phyloP scores from a whole-genome alignment of 2,888 invertebrate genomes.

The Drosophila affinis region DNA sequence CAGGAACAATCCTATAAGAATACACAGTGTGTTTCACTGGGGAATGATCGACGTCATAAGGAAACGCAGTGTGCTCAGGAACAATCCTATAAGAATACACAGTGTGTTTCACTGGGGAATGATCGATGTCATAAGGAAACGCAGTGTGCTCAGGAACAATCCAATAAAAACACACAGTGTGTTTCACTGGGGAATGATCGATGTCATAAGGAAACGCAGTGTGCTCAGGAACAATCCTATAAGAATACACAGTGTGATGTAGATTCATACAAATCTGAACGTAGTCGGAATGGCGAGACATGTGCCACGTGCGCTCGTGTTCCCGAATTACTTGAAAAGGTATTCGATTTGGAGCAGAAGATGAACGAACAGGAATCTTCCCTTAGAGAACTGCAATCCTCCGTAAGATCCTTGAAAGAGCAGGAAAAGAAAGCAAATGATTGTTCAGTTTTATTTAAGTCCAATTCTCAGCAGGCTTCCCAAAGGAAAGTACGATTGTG shows the following conservation, averaged over 20 bases:
- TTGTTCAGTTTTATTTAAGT: neutral
- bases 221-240: too few relatives aligned
- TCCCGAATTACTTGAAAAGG: slow-evolving; percentile 10
- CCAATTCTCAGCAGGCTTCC: neutral
- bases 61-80: too few relatives aligned
- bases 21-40: too few relatives aligned
- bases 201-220: too few relatives aligned
- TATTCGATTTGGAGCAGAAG: slow-evolving; percentile 12
- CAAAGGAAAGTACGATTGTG: neutral
- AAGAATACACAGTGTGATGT: neutral
- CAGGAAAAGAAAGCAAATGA: neutral
- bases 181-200: too few relatives aligned
- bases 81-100: neutral
- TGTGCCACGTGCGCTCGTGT: neutral
- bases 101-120: neutral
- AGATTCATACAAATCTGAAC: neutral
- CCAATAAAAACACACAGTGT: neutral
- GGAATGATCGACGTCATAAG: too few relatives aligned
- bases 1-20: too few relatives aligned
- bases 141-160: too few relatives aligned
- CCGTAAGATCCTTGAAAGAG: slow-evolving; percentile 1
- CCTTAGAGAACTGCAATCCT: slow-evolving; percentile 8
- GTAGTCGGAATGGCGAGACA: neutral
- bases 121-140: too few relatives aligned
- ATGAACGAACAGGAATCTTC: slow-evolving; percentile 11